Conservation (phyloP, 2,888 invertebrate genomes). For the Meghimatium bilineatum region DNA sequence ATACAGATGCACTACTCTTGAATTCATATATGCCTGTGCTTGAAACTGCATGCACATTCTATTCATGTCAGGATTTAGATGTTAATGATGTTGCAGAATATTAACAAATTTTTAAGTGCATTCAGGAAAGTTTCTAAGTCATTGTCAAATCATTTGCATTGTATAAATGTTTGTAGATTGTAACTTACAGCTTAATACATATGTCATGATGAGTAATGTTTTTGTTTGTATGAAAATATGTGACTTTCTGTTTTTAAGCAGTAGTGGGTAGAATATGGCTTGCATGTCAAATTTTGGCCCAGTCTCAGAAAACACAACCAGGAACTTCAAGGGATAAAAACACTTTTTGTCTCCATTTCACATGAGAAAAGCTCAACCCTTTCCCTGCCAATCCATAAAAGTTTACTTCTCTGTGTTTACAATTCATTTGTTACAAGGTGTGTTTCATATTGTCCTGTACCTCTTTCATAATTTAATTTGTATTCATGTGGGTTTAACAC, state of each 20-base stretch:
- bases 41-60: background rate
- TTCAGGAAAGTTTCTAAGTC: conserved; percentile 6
- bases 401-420: too few relatives aligned
- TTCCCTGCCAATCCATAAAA: too few relatives aligned
- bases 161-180: background rate
- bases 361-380: too few relatives aligned
- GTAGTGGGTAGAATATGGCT: too few relatives aligned
- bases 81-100: background rate
- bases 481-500: background rate
- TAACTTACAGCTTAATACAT: background rate
- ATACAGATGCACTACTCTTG: background rate
- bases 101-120: conserved; percentile 8
- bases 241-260: too few relatives aligned
- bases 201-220: background rate
- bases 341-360: too few relatives aligned
- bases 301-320: too few relatives aligned
- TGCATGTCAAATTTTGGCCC: too few relatives aligned
- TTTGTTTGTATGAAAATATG: background rate
- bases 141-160: conserved; percentile 4
- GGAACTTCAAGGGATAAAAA: too few relatives aligned
- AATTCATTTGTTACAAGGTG: background rate
- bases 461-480: background rate
- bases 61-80: background rate
- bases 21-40: background rate
- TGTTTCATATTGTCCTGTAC: background rate